Conservation (phyloP, 2,888 invertebrate species). For the Dolichopus griseipennis region DNA sequence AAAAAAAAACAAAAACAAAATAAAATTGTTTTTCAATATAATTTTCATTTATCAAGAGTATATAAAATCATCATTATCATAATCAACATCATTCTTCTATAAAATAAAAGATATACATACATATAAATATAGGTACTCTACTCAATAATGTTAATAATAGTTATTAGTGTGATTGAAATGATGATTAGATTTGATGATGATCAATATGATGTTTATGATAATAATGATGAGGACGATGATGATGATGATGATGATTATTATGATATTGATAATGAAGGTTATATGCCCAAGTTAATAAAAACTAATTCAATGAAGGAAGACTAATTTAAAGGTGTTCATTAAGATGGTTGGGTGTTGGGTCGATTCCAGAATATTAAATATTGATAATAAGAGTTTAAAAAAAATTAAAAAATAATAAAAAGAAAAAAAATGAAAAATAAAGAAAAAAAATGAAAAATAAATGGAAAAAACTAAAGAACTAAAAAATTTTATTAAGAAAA, state of each 20-base stretch:
- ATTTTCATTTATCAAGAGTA: neutral
- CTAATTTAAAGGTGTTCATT: constrained; percentile 6
- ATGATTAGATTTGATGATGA: too few relatives aligned
- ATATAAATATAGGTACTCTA: too few relatives aligned
- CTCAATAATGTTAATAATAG: too few relatives aligned
- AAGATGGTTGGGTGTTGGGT: neutral
- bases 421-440: neutral
- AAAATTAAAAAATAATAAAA: neutral
- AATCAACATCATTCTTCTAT: neutral
- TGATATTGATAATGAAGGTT: neutral
- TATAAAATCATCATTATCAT: neutral
- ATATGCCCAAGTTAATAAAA: neutral
- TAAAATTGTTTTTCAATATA: too few relatives aligned
- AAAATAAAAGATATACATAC: too few relatives aligned
- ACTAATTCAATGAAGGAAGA: constrained; percentile 3
- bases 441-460: neutral
- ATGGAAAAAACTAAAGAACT: too few relatives aligned
- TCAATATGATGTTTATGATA: too few relatives aligned
- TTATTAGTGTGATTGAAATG: too few relatives aligned
- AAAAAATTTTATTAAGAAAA: neutral
- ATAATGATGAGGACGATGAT: neutral
- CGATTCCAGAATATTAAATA: neutral
- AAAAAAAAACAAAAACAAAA: too few relatives aligned
- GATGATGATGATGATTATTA: too few relatives aligned
- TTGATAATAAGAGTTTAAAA: neutral